These are phyloP conservation scores for Diplodus puntazzo DNA, from an alignment of 2,797 vertebrate species.

Conservation along the genomic window DNA sequence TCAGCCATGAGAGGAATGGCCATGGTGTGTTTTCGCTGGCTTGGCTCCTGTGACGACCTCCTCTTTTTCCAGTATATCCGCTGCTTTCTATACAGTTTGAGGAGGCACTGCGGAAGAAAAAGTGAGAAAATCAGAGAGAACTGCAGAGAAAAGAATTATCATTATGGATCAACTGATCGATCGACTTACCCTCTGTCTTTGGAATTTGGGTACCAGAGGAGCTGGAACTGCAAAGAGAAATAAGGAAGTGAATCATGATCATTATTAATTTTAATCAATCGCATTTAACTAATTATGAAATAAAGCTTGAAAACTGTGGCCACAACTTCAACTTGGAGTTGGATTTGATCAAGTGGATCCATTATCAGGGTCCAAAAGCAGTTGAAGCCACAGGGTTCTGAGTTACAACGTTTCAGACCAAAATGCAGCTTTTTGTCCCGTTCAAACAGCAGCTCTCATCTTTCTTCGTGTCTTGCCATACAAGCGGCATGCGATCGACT, in stretches of 20 bases:
- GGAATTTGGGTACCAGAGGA: constrained; percentile 79
- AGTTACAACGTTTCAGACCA: constrained; percentile 14
- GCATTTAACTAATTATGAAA: background rate
- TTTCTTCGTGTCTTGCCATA: constrained; percentile 56
- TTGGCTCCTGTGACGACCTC: constrained; percentile 24
- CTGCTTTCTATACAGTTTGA: constrained; percentile 81
- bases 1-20: constrained; percentile 35
- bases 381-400: constrained; percentile 72
- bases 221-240: constrained; percentile 68
- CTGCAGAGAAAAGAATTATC: background rate
- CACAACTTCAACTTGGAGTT: constrained; percentile 39
- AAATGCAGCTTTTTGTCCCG: constrained; percentile 50
- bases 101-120: constrained; percentile 78
- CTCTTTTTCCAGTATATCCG: constrained; percentile 16
- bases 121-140: background rate
- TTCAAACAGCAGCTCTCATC: constrained; percentile 46
- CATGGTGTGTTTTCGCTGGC: constrained; percentile 34
- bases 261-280: background rate
- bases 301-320: constrained; percentile 58
- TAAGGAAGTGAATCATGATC: background rate
- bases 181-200: constrained; percentile 83
- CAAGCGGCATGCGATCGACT: constrained; percentile 76
- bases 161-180: too few species aligned
- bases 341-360: constrained; percentile 7
- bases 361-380: constrained; percentile 23